Evolutionary conservation across 37 sponge, comb jelly and placozoan genomes (phyloP).

Genomic region (Chondrosia reniformis): DNA sequence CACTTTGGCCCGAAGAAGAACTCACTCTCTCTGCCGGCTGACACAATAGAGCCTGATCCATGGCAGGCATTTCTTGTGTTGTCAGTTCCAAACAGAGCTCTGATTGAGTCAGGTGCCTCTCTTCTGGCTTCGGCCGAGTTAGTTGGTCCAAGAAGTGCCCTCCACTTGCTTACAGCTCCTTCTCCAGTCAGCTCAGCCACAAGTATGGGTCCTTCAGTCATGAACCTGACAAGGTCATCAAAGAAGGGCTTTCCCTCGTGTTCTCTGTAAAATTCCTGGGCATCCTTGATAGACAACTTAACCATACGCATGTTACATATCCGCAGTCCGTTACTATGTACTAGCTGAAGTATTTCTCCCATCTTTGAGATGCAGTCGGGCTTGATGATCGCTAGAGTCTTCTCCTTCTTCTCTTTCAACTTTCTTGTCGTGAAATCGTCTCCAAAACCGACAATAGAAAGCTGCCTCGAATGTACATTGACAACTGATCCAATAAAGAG

Average conservation of each 20-base stretch:
- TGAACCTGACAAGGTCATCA: conserved; percentile 51
- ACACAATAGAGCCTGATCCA: conserved; percentile 69
- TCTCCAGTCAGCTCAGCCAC: conserved; percentile 82
- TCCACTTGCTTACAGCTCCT: conserved; percentile 58
- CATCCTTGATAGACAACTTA: conserved; percentile 68
- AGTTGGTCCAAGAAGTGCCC: conserved; percentile 71
- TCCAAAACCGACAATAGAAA: conserved; percentile 80
- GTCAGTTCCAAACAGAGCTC: conserved; percentile 83
- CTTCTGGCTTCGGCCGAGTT: conserved; percentile 68
- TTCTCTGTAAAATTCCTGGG: conserved; percentile 75
- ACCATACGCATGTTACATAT: conserved; percentile 82
- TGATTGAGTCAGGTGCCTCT: conserved; percentile 62
- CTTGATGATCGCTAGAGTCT: conserved; percentile 81
- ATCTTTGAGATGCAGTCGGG: conserved; percentile 74
- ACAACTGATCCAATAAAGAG: conserved; percentile 84
- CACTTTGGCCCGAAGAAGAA: conserved; percentile 78
- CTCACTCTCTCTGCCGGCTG: conserved; percentile 71
- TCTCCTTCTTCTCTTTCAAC: conserved; percentile 69
- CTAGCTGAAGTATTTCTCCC: conserved; percentile 65
- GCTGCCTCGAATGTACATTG: conserved; percentile 87
- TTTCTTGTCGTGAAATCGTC: conserved; percentile 83
- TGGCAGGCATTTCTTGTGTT: conserved; percentile 80
- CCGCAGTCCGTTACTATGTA: conserved; percentile 47
- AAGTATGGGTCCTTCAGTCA: conserved; percentile 78
- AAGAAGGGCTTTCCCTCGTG: conserved; percentile 65